Percentiles rank a stretch among this genome's conserved stretches.
Conservation (phyloP, 2,113 vertebrate species). For the Sinocyclocheilus maitianheensis region DNA sequence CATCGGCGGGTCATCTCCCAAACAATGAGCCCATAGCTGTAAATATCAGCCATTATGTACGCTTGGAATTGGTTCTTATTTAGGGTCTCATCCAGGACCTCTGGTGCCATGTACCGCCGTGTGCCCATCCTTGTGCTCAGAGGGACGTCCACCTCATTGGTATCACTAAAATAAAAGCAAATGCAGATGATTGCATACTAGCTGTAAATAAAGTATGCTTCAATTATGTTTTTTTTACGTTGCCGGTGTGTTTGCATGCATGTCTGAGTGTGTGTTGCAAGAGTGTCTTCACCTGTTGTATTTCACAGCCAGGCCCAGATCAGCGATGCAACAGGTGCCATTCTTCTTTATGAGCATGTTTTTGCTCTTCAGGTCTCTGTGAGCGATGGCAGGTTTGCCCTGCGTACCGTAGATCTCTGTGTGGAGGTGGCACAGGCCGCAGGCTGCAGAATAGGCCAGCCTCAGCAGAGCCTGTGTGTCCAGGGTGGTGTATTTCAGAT, state of each 20-base stretch:
- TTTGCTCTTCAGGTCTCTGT: conserved; percentile 97
- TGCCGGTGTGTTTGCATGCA: neutral
- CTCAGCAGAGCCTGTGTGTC: conserved; percentile 88
- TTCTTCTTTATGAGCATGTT: conserved; percentile 98
- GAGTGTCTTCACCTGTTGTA: conserved; percentile 86
- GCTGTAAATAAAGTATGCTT: neutral
- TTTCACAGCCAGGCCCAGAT: conserved; percentile 97
- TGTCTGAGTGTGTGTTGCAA: neutral
- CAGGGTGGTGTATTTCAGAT: conserved; percentile 87
- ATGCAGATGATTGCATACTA: neutral
- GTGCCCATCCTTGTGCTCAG: conserved; percentile 92
- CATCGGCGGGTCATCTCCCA: conserved; percentile 97
- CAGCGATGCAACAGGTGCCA: conserved; percentile 95
- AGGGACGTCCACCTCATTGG: conserved; percentile 94
- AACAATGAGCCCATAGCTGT: conserved; percentile 92
- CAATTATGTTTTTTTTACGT: neutral
- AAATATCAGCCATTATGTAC: conserved; percentile 98
- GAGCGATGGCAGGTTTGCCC: conserved; percentile 96
- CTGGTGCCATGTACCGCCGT: conserved; percentile 95
- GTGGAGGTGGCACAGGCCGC: conserved; percentile 95
- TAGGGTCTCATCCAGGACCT: conserved; percentile 92
- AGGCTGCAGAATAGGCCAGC: conserved; percentile 90
- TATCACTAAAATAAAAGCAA: conserved; percentile 78
- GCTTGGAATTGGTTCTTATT: conserved; percentile 97
- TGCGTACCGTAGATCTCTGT: conserved; percentile 98